Evolutionary conservation across 2,113 vertebrate genomes (phyloP), one percentile per base, ranked within the genome.

Genomic region (Rynchops niger): DNA sequence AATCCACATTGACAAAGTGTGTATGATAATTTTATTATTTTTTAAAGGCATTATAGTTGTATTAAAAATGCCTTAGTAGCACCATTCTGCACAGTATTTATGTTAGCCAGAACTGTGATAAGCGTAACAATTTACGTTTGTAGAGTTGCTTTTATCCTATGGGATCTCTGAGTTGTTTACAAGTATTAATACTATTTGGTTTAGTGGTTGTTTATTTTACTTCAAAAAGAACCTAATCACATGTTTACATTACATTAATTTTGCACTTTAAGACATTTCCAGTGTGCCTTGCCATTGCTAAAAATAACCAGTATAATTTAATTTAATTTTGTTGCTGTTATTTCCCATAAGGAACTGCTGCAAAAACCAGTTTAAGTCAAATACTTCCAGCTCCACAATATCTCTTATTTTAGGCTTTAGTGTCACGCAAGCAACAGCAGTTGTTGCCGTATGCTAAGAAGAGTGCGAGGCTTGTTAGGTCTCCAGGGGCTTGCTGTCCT

Each of bases 311-410:
- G 7, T 34, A 38, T 15, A 45, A 23, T 67, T 91, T 61, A 61
- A 74, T 78, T 86, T 59, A 0, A 11, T 59, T 77, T 80, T 94
- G 15, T 86, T 71, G 36, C 55, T 85, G 27, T 43, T 92, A 62
- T 88, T 95, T 82, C 15, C 15, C 29, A 53, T 27, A 90, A 40
- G 26, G 17, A 95, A 82, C 21, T 58, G 18, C 20, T 43, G n/a
- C 30, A 94, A 88, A 86, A 86, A 86, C 40, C 34, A 72, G 18
- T 93, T 95, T 70, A 88, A 86, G 94, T 65, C 20, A 86, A 83
- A 67, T 76, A 38, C 14, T 86, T 94, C 29, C 23, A 77, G 27
- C 49, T 88, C 61, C n/a, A 23, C 6, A 43, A 3, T 69, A 36
- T 67, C n/a, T 86, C 21, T 16, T 79, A 10, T 9, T 80, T 80